Evolutionary conservation across 2,888 invertebrate genomes (phyloP).

Genomic region (Gerris lacustris): DNA sequence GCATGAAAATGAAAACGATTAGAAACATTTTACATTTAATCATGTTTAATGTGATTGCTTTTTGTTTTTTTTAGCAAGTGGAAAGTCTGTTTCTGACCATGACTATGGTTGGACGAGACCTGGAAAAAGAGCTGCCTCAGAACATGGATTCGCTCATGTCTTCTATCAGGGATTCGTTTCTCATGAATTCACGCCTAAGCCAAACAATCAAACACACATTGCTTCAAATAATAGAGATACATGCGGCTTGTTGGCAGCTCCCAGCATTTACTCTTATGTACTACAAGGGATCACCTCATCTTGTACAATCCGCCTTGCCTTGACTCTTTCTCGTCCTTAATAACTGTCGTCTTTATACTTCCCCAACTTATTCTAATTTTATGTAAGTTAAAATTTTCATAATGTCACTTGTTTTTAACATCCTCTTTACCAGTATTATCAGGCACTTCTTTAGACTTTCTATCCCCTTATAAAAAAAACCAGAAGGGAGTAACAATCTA

Average conservation of each 20-base stretch:
- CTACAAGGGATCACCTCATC: slow-evolving; percentile 40
- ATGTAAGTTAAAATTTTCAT: too few relatives aligned
- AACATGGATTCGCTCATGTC: slow-evolving; percentile 67
- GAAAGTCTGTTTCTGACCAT: slow-evolving; percentile 79
- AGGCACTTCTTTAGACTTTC: too few relatives aligned
- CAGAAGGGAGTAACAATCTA: too few relatives aligned
- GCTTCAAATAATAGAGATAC: slow-evolving; percentile 75
- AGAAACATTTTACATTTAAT: too few relatives aligned
- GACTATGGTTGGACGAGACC: slow-evolving; percentile 74
- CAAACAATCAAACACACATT: slow-evolving; percentile 59
- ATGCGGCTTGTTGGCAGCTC: slow-evolving; percentile 80
- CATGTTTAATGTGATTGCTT: not conserved
- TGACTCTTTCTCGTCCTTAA: too few relatives aligned
- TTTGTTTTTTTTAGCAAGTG: slow-evolving; percentile 43
- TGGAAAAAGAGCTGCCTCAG: slow-evolving; percentile 66
- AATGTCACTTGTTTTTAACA: too few relatives aligned
- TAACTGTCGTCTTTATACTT: too few relatives aligned
- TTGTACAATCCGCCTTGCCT: not conserved
- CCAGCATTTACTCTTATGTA: slow-evolving; percentile 79
- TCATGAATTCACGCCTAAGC: not conserved
- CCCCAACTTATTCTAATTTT: too few relatives aligned
- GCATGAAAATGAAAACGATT: too few relatives aligned
- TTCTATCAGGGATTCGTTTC: slow-evolving; percentile 54
- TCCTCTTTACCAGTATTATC: too few relatives aligned
- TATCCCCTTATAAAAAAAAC: too few relatives aligned